Conservation (phyloP, 2,797 vertebrate genomes). For the Trachops cirrhosus region DNA sequence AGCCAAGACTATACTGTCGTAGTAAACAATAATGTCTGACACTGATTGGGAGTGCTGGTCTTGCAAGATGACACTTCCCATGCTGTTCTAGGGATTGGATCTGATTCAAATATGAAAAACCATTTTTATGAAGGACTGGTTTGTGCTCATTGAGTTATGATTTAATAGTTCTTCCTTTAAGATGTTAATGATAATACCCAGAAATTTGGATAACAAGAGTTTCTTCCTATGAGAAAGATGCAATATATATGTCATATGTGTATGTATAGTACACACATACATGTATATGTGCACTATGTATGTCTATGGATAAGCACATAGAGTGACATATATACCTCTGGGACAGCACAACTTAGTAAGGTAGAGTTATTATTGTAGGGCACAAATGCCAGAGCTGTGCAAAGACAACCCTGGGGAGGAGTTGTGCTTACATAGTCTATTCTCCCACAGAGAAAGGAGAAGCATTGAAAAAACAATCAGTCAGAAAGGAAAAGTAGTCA, state of each 20-base stretch:
- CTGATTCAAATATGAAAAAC: neutral
- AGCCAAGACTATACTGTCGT: neutral
- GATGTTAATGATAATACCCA: neutral
- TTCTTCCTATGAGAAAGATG: neutral
- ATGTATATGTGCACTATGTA: neutral
- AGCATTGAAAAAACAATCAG: neutral
- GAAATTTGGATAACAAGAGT: neutral
- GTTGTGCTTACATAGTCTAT: neutral
- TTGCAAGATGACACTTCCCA: neutral
- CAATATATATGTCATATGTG: neutral
- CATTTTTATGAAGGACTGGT: neutral
- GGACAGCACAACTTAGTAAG: neutral
- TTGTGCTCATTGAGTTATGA: neutral
- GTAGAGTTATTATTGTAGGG: neutral
- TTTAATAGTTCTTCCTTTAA: neutral
- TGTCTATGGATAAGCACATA: neutral
- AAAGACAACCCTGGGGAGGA: neutral
- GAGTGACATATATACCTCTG: neutral
- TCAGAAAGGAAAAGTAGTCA: neutral
- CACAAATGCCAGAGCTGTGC: neutral
- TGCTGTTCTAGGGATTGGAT: neutral
- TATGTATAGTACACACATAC: neutral
- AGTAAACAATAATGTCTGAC: neutral
- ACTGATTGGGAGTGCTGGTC: neutral
- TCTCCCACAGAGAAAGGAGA: neutral